Conservation (phyloP, 2,888 invertebrate genomes). For the Volucella zonaria region DNA sequence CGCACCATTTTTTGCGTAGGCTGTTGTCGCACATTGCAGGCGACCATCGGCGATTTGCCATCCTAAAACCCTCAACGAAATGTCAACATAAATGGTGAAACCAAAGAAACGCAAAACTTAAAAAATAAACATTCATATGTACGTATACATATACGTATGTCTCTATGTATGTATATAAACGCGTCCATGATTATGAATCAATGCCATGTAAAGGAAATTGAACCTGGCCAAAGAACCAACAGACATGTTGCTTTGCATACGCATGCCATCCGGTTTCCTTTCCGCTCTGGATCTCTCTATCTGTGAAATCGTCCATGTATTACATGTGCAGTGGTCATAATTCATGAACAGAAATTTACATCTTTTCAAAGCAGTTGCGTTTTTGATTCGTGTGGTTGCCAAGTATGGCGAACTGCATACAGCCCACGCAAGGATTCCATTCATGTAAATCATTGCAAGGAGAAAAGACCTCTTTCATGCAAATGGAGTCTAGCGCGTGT, state of each 20-base stretch:
- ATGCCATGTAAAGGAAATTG: conserved; percentile 74
- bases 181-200: conserved; percentile 74
- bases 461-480: conserved; percentile 47
- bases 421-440: conserved; percentile 70
- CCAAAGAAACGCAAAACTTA: conserved; percentile 25
- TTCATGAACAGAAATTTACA: conserved; percentile 74
- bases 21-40: conserved; percentile 38
- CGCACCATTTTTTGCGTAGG: conserved; percentile 63
- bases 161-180: conserved; percentile 33
- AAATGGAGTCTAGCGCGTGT: conserved; percentile 63
- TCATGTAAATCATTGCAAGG: conserved; percentile 68
- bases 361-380: conserved; percentile 66
- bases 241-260: conserved; percentile 67
- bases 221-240: conserved; percentile 60
- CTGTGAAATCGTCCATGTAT: conserved; percentile 42
- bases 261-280: conserved; percentile 63
- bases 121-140: not conserved
- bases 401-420: conserved; percentile 66
- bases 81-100: conserved; percentile 41
- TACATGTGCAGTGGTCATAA: conserved; percentile 73
- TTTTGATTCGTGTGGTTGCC: conserved; percentile 70
- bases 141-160: too few species aligned
- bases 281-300: not conserved
- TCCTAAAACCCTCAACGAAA: conserved; percentile 44
- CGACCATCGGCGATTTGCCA: conserved; percentile 31